Base-by-base conservation (phyloP, 2,113 vertebrate species). In the Melanotaenia duboulayi region DNA sequence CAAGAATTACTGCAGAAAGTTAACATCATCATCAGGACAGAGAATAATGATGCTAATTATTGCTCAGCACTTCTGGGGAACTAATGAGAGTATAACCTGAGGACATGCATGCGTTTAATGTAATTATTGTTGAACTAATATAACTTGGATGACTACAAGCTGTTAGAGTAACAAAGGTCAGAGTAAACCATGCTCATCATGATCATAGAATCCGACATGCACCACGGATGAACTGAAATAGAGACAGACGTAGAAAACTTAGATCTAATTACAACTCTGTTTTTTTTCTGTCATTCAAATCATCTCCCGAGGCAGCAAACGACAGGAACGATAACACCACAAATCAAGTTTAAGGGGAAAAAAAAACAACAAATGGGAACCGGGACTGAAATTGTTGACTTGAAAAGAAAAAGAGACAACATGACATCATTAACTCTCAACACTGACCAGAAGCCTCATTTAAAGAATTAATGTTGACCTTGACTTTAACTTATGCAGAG, bases 71-170 rank as follows among this genome's bases (percentile, higher is more conserved):
- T 67, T 13, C 58, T 64, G 13, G 19, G 9, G 32, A 35, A 22
- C 52, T 73, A 71, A 84, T 76, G 62, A 83, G 51, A 25, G 37
- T 68, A 77, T 69, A 60, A 81, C 59, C 46, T 1, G 7, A 83
- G 71, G 82, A 71, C 17, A 68, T 3, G 42, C 59, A 73, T 64
- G 58, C 49, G 16, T 71, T 78, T 74, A 61, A 67, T 67, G 70
- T 48, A 48, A 48, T 78, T 82, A 80, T 78, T 78, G 51, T 72
- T 67, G 69, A 70, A 83, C 62, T 1, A 2, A 69, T 68, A 24
- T 25, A 22, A 19, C 51, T 65, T 58, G n/a, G 48, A 57, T n/a
- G 1, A 11, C 42, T 40, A 49, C 13, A 40, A 6, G 28, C n/a
- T 35, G 44, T 60, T 20, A 52, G n/a, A 20, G 49, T 11, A 51